Conservation (phyloP, 2,888 invertebrate species). For the Chrysolina haemoptera region DNA sequence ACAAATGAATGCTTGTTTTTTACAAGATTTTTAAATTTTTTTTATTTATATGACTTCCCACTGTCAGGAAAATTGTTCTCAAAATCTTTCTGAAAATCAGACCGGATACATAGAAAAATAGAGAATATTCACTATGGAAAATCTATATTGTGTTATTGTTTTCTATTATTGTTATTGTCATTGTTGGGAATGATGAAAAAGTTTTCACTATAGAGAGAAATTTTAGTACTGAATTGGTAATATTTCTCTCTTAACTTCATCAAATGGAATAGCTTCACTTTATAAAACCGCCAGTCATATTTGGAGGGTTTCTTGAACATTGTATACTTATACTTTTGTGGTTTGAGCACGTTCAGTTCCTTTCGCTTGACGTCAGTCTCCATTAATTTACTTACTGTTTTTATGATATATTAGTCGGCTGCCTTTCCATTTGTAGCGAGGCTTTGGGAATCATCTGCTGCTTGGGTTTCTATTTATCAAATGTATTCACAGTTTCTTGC, state of each 20-base stretch:
- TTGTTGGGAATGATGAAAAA: too few relatives aligned
- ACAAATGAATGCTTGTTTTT: too few relatives aligned
- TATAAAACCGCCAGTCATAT: neutral
- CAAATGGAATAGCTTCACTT: neutral
- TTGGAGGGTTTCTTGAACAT: constrained; percentile 12
- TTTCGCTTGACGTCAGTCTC: constrained; percentile 15
- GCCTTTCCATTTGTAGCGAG: constrained; percentile 19
- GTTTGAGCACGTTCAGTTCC: constrained; percentile 6
- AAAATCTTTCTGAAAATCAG: too few relatives aligned
- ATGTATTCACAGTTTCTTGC: constrained; percentile 11
- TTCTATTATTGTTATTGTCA: too few relatives aligned
- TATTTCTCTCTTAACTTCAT: neutral
- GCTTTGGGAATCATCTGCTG: constrained; percentile 21
- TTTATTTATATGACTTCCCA: too few relatives aligned
- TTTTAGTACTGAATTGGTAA: too few relatives aligned
- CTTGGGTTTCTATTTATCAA: constrained; percentile 24
- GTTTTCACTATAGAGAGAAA: too few relatives aligned
- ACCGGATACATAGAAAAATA: too few relatives aligned
- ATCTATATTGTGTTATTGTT: too few relatives aligned
- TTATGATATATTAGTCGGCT: constrained; percentile 17
- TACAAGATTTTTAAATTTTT: too few relatives aligned
- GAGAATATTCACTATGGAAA: too few relatives aligned
- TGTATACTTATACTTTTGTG: neutral
- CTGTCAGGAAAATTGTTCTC: too few relatives aligned
- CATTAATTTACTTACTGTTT: constrained; percentile 11